Conservation (phyloP, 2,113 vertebrate genomes). For the Ceratotherium simum region DNA sequence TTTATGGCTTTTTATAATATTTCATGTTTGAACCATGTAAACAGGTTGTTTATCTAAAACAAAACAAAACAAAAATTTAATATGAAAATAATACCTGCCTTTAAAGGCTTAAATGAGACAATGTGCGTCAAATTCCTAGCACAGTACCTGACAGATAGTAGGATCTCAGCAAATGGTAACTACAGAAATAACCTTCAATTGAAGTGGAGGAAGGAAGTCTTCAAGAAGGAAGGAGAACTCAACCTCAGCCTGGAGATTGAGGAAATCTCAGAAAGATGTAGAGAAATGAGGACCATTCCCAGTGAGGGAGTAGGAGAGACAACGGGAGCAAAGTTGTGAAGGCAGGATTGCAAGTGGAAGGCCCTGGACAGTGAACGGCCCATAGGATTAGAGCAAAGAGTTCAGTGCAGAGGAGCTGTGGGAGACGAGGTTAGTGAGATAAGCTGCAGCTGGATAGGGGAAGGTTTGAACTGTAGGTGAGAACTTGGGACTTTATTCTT, state of each 20-base stretch:
- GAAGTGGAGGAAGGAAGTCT: neutral
- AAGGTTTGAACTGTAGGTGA: neutral
- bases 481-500: conserved; percentile 13
- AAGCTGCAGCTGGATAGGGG: neutral
- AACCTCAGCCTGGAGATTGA: neutral
- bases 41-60: neutral
- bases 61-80: neutral
- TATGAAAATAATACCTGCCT: neutral
- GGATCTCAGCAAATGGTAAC: neutral
- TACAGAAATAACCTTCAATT: neutral
- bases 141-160: neutral
- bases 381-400: neutral
- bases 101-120: neutral
- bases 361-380: neutral
- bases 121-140: neutral
- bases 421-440: neutral
- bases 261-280: neutral
- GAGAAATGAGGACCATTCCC: neutral
- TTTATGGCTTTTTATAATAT: neutral
- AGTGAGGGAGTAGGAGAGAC: no score
- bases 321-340: neutral
- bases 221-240: neutral
- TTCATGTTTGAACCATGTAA: neutral
- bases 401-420: neutral
- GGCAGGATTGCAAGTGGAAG: neutral